Evolutionary conservation across 2,888 invertebrate genomes (phyloP).

Genomic region (Atethmia centrago): DNA sequence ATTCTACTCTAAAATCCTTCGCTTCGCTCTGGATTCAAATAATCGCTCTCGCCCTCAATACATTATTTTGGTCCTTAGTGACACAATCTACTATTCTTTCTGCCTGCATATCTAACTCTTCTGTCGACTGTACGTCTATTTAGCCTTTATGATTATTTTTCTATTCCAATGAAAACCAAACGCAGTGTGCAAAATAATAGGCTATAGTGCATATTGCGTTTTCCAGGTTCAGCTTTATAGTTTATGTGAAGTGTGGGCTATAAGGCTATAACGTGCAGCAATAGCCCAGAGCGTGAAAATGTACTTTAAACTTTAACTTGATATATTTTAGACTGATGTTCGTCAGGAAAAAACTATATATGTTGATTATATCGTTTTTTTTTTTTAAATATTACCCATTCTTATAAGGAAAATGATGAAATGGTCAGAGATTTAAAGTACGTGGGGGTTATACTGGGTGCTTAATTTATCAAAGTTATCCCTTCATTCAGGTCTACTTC

Average conservation of each 20-base stretch:
- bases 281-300: neutral
- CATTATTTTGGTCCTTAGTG: too few species aligned
- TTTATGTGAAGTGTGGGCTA: slow-evolving; percentile 22
- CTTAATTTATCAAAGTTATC: neutral
- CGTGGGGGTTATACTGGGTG: neutral
- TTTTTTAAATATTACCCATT: neutral
- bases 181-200: slow-evolving; percentile 44
- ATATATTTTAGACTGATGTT: neutral
- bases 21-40: too few species aligned
- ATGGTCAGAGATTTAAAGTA: neutral
- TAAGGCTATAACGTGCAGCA: neutral
- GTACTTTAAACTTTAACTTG: slow-evolving; percentile 14
- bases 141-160: slow-evolving; percentile 9
- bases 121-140: neutral
- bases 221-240: slow-evolving; percentile 26
- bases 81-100: too few species aligned
- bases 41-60: too few species aligned
- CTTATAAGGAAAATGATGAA: neutral
- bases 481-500: neutral
- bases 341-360: neutral
- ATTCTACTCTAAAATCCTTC: too few species aligned
- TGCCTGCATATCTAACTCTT: neutral
- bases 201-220: slow-evolving; percentile 51
- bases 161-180: slow-evolving; percentile 48
- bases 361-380: neutral